Percentiles rank a stretch among this genome's conserved stretches.
phyloP scores from a whole-genome alignment of 2,797 vertebrate genomes.

The Tenualosa thibaudeaui region DNA sequence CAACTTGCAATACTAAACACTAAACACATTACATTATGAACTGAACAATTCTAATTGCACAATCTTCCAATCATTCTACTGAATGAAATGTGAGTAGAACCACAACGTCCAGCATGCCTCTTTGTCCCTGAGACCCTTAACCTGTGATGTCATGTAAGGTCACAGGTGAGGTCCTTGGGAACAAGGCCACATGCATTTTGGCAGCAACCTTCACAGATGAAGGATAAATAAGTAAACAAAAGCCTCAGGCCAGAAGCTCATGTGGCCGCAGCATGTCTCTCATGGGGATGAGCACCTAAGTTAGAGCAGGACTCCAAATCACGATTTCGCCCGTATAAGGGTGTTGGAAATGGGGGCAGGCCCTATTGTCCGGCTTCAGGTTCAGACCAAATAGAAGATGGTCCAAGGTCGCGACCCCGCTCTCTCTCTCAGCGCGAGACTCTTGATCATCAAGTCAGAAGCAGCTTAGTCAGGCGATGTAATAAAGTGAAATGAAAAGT shows the following conservation, averaged over 20 bases:
- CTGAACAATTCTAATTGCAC: not conserved
- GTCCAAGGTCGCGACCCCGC: slow-evolving; percentile 46
- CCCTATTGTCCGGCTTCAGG: slow-evolving; percentile 68
- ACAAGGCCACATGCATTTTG: slow-evolving; percentile 73
- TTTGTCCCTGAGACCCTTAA: slow-evolving; percentile 98
- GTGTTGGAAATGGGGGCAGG: slow-evolving; percentile 61
- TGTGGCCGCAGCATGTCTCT: not conserved
- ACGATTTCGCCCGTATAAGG: not conserved
- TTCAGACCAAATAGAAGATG: slow-evolving; percentile 46
- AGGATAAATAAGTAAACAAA: not conserved
- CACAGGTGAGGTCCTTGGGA: slow-evolving; percentile 98
- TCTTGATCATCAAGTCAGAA: not conserved
- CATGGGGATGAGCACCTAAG: not conserved
- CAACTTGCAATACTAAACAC: not conserved
- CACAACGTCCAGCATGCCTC: slow-evolving; percentile 61
- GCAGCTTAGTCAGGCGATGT: not conserved
- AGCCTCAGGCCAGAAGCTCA: not conserved
- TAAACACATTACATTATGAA: not conserved
- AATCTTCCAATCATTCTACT: not conserved
- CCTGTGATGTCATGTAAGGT: slow-evolving; percentile 90
- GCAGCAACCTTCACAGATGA: slow-evolving; percentile 38
- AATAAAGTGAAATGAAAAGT: not conserved
- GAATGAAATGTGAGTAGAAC: not conserved
- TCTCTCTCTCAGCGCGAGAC: slow-evolving; percentile 32
- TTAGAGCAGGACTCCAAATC: not conserved